Conservation (phyloP, 2,888 invertebrate species). For the Rhyacophila evoluta region DNA sequence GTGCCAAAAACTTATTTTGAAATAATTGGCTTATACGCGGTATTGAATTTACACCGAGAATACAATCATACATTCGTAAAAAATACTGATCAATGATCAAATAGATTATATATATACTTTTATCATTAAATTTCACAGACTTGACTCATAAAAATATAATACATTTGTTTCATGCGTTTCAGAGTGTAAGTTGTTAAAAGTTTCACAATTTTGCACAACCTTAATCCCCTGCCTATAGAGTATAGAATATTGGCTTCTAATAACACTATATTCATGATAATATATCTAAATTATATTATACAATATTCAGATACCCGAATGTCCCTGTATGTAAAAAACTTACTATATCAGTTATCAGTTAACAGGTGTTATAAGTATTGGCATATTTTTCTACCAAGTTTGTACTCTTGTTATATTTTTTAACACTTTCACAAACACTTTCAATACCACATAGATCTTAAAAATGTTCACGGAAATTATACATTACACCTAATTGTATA, state of each 20-base stretch:
- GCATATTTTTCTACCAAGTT: too few relatives aligned
- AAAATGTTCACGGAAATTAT: too few relatives aligned
- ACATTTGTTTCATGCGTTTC: slow-evolving; percentile 49
- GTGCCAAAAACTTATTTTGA: too few relatives aligned
- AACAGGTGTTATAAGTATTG: too few relatives aligned
- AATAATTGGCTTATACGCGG: too few relatives aligned
- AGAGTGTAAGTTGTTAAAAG: slow-evolving; percentile 49
- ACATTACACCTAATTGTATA: too few relatives aligned
- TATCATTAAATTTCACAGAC: not conserved
- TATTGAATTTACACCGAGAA: too few relatives aligned
- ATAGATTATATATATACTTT: not conserved
- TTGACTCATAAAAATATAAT: not conserved
- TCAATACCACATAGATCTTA: too few relatives aligned
- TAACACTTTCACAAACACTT: not conserved
- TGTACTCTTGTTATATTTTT: too few relatives aligned
- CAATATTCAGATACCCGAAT: not conserved
- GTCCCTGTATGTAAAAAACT: not conserved
- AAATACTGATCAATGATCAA: too few relatives aligned
- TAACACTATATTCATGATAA: not conserved
- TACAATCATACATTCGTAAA: too few relatives aligned
- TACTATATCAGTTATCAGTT: not conserved
- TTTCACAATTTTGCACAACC: slow-evolving; percentile 40
- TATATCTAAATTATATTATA: not conserved
- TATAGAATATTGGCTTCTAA: not conserved
- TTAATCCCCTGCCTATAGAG: slow-evolving; percentile 54